These are phyloP conservation scores for Agrilus biguttatus DNA, from an alignment of 2,888 invertebrate species.

Conservation along the genomic window DNA sequence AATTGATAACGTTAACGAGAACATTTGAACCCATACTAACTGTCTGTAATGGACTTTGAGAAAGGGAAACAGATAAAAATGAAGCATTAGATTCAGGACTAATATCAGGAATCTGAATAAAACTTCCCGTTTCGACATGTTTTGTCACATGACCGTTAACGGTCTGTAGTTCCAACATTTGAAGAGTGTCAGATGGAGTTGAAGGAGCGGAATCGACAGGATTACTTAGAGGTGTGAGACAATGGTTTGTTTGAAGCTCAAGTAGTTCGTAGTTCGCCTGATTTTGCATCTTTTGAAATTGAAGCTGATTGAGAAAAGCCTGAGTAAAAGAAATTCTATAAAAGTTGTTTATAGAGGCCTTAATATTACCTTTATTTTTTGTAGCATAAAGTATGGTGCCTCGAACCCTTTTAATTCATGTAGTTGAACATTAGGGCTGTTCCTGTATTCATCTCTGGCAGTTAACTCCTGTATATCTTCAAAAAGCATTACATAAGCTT, in stretches of 20 bases:
- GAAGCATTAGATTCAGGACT: constrained; percentile 29
- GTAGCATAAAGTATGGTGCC: constrained; percentile 58
- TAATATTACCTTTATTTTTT: constrained; percentile 44
- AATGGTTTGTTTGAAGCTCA: constrained; percentile 23
- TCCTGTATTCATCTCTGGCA: constrained; percentile 55
- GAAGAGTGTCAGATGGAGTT: constrained; percentile 27
- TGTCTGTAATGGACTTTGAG: constrained; percentile 20
- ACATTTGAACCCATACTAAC: too few relatives aligned
- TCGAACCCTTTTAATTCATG: constrained; percentile 61
- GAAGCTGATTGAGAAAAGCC: constrained; percentile 40
- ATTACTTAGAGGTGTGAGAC: constrained; percentile 25
- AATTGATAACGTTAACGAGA: too few relatives aligned
- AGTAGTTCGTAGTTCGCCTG: constrained; percentile 20
- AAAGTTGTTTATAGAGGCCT: too few relatives aligned
- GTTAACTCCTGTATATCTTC: constrained; percentile 66
- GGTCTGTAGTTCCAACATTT: constrained; percentile 24
- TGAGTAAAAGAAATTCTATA: too few relatives aligned
- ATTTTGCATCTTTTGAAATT: constrained; percentile 24
- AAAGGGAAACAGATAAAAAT: constrained; percentile 23
- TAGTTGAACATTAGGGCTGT: constrained; percentile 45
- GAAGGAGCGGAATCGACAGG: constrained; percentile 28
- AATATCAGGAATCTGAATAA: constrained; percentile 29
- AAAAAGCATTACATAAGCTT: constrained; percentile 63
- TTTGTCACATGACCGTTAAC: constrained; percentile 19
- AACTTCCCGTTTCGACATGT: constrained; percentile 20